A percentile compares a stretch with the other conserved stretches of the same genome.
Conservation (phyloP, 1,140 invertebrate species). For the Platyscapa corneri region DNA sequence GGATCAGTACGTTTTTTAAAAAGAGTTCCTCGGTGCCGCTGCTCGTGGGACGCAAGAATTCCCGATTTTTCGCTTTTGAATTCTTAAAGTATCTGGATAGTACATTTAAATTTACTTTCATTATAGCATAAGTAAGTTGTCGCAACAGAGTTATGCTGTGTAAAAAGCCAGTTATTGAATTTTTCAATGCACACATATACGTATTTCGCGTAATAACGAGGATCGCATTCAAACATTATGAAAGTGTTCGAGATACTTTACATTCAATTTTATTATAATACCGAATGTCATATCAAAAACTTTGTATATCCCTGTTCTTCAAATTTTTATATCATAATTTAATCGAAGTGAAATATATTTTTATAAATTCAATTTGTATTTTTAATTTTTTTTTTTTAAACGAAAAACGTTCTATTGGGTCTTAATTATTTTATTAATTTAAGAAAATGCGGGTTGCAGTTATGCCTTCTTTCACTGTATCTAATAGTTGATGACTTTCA, state of each 20-base stretch:
- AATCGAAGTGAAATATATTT: neutral
- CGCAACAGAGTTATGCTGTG: neutral
- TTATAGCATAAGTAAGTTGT: neutral
- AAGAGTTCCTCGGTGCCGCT: neutral
- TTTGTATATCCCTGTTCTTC: neutral
- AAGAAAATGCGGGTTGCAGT: neutral
- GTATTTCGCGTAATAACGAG: neutral
- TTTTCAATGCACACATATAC: neutral
- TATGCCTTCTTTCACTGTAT: neutral
- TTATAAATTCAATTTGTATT: too few species aligned
- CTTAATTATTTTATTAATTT: neutral
- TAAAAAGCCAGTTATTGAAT: neutral
- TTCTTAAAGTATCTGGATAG: neutral
- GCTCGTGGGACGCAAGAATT: neutral
- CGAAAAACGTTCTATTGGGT: neutral
- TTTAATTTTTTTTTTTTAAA: neutral
- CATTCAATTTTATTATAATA: neutral
- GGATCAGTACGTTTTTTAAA: neutral
- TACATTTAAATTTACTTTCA: neutral
- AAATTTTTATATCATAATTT: neutral
- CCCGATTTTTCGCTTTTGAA: neutral
- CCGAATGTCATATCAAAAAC: neutral
- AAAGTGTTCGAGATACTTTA: neutral
- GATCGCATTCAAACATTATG: neutral
- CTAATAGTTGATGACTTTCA: too few species aligned